phyloP scores from a whole-genome alignment of 2,113 vertebrate genomes.

The Semnornis frantzii region DNA sequence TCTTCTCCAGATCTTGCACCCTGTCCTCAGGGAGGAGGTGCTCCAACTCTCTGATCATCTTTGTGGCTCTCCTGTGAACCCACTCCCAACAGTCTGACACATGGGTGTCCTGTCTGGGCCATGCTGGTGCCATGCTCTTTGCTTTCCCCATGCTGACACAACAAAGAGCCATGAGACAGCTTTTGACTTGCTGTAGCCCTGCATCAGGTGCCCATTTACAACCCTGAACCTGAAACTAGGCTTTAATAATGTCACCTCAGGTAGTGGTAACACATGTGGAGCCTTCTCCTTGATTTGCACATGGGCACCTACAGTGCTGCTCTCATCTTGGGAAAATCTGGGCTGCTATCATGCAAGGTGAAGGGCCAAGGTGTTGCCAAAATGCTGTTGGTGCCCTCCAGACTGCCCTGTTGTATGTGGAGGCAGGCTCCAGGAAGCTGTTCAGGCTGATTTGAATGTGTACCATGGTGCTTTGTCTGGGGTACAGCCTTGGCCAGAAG shows the following conservation, averaged over 20 bases:
- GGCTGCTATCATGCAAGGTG: background rate
- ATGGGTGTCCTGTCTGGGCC: too few species aligned
- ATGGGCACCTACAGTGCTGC: background rate
- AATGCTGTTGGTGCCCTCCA: fast-evolving
- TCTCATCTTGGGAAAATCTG: background rate
- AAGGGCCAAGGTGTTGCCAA: background rate
- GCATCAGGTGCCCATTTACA: background rate
- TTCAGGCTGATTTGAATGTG: background rate
- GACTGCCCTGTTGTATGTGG: background rate
- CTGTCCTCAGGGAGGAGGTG: too few species aligned
- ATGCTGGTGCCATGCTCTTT: background rate
- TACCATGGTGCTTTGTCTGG: background rate
- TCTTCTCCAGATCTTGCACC: too few species aligned
- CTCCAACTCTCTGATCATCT: too few species aligned
- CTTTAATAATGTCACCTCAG: background rate
- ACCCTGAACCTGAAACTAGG: background rate
- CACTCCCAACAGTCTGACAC: too few species aligned
- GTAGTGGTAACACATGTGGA: background rate
- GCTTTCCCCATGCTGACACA: background rate
- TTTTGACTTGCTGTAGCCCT: background rate
- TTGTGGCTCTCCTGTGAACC: too few species aligned
- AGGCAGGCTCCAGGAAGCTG: background rate
- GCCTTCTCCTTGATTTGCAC: background rate
- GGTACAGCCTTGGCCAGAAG: background rate
- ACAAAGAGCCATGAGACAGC: background rate